Evolutionary conservation across 2,888 invertebrate genomes (phyloP), one percentile per base, ranked within the genome.

Genomic region (Glyphotaelius pellucidus): DNA sequence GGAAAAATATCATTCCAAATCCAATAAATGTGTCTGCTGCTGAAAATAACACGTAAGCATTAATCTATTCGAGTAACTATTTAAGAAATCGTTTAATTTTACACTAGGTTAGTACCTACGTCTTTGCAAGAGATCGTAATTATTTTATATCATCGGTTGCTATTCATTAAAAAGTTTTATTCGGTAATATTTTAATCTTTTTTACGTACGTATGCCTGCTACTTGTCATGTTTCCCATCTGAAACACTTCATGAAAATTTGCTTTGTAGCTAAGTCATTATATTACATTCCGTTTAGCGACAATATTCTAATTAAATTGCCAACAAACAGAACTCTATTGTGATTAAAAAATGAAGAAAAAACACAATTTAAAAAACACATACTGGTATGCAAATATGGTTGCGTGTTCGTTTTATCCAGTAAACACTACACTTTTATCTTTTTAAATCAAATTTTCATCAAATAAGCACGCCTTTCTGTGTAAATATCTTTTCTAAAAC

Each of bases 331-430:
- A 38, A n/a, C 47, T 30, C 31, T 87, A 15, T 47, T 67, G 31
- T 52, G 30, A 67, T 52, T 87, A 42, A 52, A 87, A 87, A 87
- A 52, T 15, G 14, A 47, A 32, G 11, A 52, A 52, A 87, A 87
- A 87, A n/a, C 3, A 47, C 47, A 14, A 31, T 67, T 32, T 87
- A 42, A 11, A 42, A 42, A 42, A 42, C 0, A 52, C 67, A 67
- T 4, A 14, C 80, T 30, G 30, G 30, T 89, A 89, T 89, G 89
- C 89, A 89, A 89, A 89, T 89, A 89, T 47, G 80, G 80, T 89
- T 19, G 89, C 89, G 89, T 89, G 89, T 42, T 30, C n/a, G 80
- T n/a, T 80, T 89, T 19, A 30, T 30, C 80, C 67, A 52, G 32
- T 87, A 87, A 87, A 87, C 87, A 87, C 52, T 87, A 87, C 52